Percentiles rank a stretch among this genome's conserved stretches.
Evolutionary conservation across 2,888 invertebrate genomes (phyloP).

Genomic region (Fabriciana adippe): DNA sequence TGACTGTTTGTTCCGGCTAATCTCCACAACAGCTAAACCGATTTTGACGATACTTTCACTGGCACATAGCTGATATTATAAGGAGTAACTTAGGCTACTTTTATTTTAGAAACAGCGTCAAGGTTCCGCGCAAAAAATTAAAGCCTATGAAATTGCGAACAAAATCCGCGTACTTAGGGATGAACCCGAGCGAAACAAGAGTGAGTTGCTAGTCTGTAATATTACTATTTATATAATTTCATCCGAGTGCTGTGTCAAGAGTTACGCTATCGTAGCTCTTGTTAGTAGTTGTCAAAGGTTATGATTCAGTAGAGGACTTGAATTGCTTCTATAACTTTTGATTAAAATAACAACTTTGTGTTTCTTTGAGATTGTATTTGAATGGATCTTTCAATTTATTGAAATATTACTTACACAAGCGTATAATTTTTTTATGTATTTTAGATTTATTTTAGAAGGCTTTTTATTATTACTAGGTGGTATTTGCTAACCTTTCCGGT

Average conservation of each 20-base stretch:
- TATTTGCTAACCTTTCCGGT: too few species aligned
- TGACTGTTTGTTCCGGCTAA: too few species aligned
- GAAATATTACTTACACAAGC: not conserved
- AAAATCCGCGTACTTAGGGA: too few species aligned
- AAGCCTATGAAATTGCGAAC: too few species aligned
- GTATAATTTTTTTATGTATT: not conserved
- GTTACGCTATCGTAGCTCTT: constrained; percentile 1
- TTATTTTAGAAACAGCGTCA: too few species aligned
- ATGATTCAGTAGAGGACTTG: constrained; percentile 10
- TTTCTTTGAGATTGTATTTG: not conserved
- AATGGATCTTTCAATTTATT: constrained; percentile 3
- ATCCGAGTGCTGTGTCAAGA: constrained; percentile 3
- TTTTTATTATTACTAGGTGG: not conserved
- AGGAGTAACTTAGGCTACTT: too few species aligned
- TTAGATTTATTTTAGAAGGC: not conserved
- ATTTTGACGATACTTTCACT: too few species aligned
- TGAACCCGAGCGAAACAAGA: too few species aligned
- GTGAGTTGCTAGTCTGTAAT: too few species aligned
- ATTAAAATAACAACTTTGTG: constrained; percentile 11
- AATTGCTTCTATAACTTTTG: constrained; percentile 6
- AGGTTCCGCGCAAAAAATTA: too few species aligned
- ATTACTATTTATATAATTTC: not conserved
- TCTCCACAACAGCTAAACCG: too few species aligned
- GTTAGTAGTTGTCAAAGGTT: constrained; percentile 18
- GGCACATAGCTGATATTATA: too few species aligned